Base-by-base conservation (phyloP, 2,888 invertebrate genomes). In the Papilio gigon region DNA sequence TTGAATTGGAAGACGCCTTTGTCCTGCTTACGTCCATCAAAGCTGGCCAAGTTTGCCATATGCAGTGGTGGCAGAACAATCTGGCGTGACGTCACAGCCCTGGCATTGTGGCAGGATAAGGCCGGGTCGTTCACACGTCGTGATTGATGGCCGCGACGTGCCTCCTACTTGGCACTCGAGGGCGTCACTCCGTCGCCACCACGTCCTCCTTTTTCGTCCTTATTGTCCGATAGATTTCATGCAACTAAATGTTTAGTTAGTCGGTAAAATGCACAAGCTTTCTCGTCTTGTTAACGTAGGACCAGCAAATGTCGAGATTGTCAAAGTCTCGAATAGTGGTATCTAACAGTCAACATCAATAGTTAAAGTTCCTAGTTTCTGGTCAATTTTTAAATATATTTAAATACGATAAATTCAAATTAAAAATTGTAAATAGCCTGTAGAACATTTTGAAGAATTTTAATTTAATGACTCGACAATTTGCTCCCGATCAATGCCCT, bases 91-190 rank as follows among this genome's bases (percentile, higher is more conserved):
- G 72, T 67, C 75, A 74, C 73, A 74, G 58, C 68, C 68, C 64
- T 68, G 68, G 68, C 68, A 68, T 64, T 64, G 67, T 67, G 40
- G 59, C 80, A 80, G 80, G 79, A 80, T 77, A 80, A 74, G 70
- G 75, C 72, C 73, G 68, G 88, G 87, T 87, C 87, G 76, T 87
- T 87, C 84, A 85, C 86, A 79, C 80, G 80, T 30, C 67, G 67
- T 84, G 87, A 88, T 84, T 82, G 86, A 87, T 85, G 78, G 79
- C 72, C 64, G 73, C 72, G 75, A 84, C 87, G 88, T 86, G 86
- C 76, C 71, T 75, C 75, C 77, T 72, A 72, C 75, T 74, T 75
- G 74, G 73, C 72, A 69, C 69, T 68, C 70, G 65, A 72, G 72
- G 73, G 68, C 74, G 60, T 56, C 68, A 40, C 47, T 59, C 62